Percentiles rank a stretch among this genome's conserved stretches.
Conservation (phyloP, 2,113 vertebrate genomes). For the Equus quagga region DNA sequence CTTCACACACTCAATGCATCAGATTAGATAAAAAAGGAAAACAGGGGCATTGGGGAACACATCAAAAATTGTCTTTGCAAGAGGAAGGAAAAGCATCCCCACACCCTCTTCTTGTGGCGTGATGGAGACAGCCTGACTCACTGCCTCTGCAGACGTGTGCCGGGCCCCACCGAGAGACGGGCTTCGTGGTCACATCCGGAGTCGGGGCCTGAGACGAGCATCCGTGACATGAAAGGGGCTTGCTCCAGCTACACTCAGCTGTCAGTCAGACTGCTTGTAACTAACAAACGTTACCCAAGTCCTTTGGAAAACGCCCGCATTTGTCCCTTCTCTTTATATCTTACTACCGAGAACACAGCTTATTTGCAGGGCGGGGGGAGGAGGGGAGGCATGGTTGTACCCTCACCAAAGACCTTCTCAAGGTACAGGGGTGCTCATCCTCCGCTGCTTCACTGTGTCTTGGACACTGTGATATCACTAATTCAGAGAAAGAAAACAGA, state of each 20-base stretch:
- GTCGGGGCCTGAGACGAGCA: background rate
- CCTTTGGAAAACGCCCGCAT: background rate
- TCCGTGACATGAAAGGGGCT: no score
- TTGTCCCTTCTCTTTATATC: background rate
- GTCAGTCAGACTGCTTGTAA: background rate
- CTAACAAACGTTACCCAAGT: background rate
- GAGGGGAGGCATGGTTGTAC: background rate
- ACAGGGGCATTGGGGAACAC: slow-evolving; percentile 67
- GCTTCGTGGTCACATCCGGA: fast-evolving
- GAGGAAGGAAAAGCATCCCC: background rate
- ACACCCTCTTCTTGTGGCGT: background rate
- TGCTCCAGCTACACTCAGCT: background rate
- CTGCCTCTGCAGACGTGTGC: no score
- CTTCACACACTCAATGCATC: background rate
- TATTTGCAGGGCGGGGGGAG: background rate
- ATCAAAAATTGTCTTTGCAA: slow-evolving; percentile 38
- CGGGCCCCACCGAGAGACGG: no score
- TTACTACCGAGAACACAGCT: background rate
- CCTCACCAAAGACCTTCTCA: background rate
- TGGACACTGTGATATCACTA: background rate
- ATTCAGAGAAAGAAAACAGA: background rate
- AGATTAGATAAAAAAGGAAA: slow-evolving; percentile 71
- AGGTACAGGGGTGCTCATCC: background rate
- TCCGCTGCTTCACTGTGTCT: background rate
- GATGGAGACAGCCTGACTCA: background rate